A percentile compares a stretch with the other conserved stretches of the same genome.
Evolutionary conservation across 1,140 invertebrate species (phyloP).

Genomic region (Caenorhabditis brenneri): DNA sequence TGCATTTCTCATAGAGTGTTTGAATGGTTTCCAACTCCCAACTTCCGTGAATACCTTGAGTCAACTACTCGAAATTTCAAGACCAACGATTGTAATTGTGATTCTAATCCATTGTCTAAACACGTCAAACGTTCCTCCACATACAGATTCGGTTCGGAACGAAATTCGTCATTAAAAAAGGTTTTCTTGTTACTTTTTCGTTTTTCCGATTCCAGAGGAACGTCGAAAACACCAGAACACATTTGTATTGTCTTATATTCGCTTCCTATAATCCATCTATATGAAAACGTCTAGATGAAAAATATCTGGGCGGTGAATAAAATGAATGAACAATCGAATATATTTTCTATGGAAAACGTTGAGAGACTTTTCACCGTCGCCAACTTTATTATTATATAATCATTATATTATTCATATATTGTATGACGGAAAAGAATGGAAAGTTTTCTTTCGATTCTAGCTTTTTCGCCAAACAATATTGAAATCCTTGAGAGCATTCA

Average conservation of each 20-base stretch:
- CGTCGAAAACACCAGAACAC: neutral
- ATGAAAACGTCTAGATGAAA: conserved; percentile 18
- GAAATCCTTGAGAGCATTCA: conserved; percentile 37
- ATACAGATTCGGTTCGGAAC: neutral
- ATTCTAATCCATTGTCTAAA: conserved; percentile 20
- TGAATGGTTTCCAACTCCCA: conserved; percentile 5
- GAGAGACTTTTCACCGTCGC: neutral
- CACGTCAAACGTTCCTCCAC: neutral
- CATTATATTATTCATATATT: conserved; percentile 41
- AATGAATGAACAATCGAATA: conserved; percentile 18
- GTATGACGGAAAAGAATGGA: conserved; percentile 5
- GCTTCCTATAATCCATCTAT: neutral
- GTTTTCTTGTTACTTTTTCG: neutral
- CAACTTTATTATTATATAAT: conserved; percentile 32
- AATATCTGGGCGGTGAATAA: conserved; percentile 6
- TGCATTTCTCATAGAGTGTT: neutral
- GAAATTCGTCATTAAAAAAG: neutral
- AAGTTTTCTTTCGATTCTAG: neutral
- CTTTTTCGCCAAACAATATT: conserved; percentile 19
- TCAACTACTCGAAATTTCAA: neutral
- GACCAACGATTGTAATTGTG: neutral
- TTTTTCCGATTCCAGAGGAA: neutral
- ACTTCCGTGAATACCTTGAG: conserved; percentile 25
- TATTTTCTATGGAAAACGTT: neutral
- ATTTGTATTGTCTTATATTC: neutral